Evolutionary conservation across 92 coral and sea anemone species (phyloP).

Genomic region (Heteractis magnifica): DNA sequence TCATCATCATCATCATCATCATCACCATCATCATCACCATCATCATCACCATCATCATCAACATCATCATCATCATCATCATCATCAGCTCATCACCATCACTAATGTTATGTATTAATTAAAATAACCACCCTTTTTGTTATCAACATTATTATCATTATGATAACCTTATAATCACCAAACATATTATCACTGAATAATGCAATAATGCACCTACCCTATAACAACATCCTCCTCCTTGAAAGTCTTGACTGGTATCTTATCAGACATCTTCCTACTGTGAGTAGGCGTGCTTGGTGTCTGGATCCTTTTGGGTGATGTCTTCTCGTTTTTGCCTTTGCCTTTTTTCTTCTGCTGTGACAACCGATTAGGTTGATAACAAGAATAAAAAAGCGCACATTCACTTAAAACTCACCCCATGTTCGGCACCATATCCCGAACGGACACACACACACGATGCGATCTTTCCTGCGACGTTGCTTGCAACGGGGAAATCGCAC

Average conservation of each 20-base stretch:
- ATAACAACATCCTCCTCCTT: slow-evolving; percentile 57
- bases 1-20: background rate
- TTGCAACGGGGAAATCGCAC: too few relatives aligned
- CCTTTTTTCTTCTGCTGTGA: slow-evolving; percentile 37
- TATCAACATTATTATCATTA: background rate
- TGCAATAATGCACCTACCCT: slow-evolving; percentile 46
- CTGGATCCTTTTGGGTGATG: slow-evolving; percentile 78
- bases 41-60: background rate
- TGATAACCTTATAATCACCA: background rate
- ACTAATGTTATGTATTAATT: background rate
- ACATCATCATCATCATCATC: background rate
- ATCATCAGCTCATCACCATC: background rate
- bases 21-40: background rate
- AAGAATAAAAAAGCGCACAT: too few relatives aligned
- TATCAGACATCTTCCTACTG: slow-evolving; percentile 48
- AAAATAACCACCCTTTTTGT: background rate
- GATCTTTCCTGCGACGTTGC: too few relatives aligned
- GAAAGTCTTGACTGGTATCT: slow-evolving; percentile 51
- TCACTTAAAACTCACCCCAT: too few relatives aligned
- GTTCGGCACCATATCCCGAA: too few relatives aligned
- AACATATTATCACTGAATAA: background rate
- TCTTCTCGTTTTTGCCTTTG: slow-evolving; percentile 73
- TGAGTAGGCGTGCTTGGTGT: slow-evolving; percentile 64
- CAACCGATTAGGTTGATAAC: background rate
- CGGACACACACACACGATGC: too few relatives aligned